Base-by-base conservation (phyloP, 2,797 vertebrate genomes). In the Sebastes matsubarae region DNA sequence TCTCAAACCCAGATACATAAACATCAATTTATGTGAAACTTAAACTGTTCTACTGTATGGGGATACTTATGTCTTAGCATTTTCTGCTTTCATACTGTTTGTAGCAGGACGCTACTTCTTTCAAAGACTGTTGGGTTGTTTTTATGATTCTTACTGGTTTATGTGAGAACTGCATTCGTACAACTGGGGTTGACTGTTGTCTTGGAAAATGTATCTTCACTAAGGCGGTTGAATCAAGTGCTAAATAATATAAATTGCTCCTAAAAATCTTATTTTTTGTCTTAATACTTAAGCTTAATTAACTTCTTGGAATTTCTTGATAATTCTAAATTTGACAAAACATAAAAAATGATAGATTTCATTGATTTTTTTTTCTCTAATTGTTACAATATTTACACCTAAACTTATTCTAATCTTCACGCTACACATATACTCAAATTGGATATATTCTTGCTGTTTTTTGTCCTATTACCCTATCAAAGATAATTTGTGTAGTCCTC, bases 401-500 rank as follows among this genome's bases (percentile, higher is more conserved):
- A 32, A 59, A 46, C 20, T 20, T 83, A 25, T 65, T 50, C 55
- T 82, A 20, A 75, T 55, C 36, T 9, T 66, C 8, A 63, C 0
- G 0, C 9, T 76, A 13, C 69, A 79, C 29, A 54, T 73, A 20
- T 32, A 50, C 12, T 69, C 8, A 34, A 32, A 67, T 27, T 67
- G 14, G 38, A 79, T 20, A 72, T 25, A 57, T 59, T 22, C 27
- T 22, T 46, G 5, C n/a, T 85, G 5, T 30, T 68, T 42, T 46
- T n/a, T 29, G 5, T 75, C 11, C 30, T 46, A 7, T 36, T 32
- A 18, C 24, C 18, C 29, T 22, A 34, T 84, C 25, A 68, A 52
- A 84, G 8, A 64, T 68, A 14, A 6, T 68, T 64, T 73, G 50
- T 75, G 64, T 88, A 52, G 63, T 13, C 32, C 8, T 64, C 73